Conservation (phyloP, 53 echinoderm and acorn worm species). For the Henricia sp. region DNA sequence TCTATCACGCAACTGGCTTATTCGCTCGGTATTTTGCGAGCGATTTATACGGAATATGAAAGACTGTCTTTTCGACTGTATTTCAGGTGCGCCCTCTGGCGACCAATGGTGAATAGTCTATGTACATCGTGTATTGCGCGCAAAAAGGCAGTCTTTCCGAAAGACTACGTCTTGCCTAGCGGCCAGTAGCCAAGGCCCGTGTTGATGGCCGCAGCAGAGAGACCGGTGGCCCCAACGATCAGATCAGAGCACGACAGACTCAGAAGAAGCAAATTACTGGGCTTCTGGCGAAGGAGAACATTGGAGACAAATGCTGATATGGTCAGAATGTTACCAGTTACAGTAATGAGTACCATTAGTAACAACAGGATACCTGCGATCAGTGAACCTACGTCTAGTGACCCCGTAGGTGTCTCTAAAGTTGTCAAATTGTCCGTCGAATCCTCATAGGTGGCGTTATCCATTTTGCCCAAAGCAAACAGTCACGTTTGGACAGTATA, state of each 20-base stretch:
- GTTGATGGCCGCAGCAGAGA: slow-evolving; percentile 37
- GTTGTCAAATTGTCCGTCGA: neutral
- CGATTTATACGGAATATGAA: too few relatives aligned
- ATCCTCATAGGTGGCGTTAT: neutral
- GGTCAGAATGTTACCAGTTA: slow-evolving; percentile 39
- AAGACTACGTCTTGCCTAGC: slow-evolving; percentile 10
- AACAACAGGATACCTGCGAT: slow-evolving; percentile 24
- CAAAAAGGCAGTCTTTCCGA: slow-evolving; percentile 12
- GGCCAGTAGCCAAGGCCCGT: slow-evolving; percentile 62
- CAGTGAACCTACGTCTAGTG: neutral
- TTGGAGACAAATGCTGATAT: slow-evolving; percentile 50
- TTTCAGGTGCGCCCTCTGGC: too few relatives aligned
- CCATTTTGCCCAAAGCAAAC: neutral
- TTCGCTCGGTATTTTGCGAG: too few relatives aligned
- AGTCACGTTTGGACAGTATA: too few relatives aligned
- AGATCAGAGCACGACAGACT: slow-evolving; percentile 59
- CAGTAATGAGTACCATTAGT: slow-evolving; percentile 5
- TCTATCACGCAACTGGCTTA: too few relatives aligned
- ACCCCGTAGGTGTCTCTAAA: neutral
- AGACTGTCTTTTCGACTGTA: too few relatives aligned
- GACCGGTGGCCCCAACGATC: slow-evolving; percentile 43
- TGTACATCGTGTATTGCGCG: too few relatives aligned
- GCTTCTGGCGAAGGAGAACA: slow-evolving; percentile 50
- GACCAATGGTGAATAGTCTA: too few relatives aligned
- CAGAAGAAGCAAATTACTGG: slow-evolving; percentile 57